These are phyloP conservation scores for Priapulus caudatus DNA, from an alignment of 2,888 invertebrate genomes.

Conservation along the genomic window DNA sequence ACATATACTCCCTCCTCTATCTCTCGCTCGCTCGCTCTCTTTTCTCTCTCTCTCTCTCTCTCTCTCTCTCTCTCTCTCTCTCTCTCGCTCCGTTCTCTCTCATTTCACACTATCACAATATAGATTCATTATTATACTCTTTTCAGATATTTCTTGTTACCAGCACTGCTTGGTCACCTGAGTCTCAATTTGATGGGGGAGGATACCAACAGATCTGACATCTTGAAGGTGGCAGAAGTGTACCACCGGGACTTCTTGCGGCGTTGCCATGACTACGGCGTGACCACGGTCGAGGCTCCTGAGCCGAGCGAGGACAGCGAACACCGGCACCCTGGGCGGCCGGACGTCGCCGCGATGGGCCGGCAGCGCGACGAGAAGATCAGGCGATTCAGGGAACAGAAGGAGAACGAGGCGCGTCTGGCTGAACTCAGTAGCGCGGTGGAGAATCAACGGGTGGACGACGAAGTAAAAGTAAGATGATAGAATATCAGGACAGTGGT, in stretches of 20 bases:
- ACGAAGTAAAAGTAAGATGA: conserved; percentile 32
- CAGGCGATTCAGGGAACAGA: conserved; percentile 58
- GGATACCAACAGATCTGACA: conserved; percentile 49
- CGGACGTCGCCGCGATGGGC: conserved; percentile 44
- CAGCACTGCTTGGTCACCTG: conserved; percentile 63
- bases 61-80: no score
- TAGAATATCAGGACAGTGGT: neutral
- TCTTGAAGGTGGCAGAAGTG: conserved; percentile 60
- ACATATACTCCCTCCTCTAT: no score
- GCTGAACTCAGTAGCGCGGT: conserved; percentile 45
- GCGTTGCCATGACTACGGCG: conserved; percentile 65
- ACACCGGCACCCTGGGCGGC: neutral
- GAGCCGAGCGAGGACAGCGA: conserved; percentile 12
- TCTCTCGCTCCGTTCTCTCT: no score
- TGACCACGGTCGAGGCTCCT: conserved; percentile 47
- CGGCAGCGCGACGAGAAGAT: conserved; percentile 62
- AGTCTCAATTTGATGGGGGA: conserved; percentile 60
- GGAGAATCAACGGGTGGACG: conserved; percentile 33
- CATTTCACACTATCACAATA: no score
- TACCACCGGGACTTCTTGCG: conserved; percentile 76
- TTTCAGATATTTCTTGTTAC: conserved; percentile 54
- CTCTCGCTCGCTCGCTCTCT: no score
- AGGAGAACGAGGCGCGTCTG: conserved; percentile 61
- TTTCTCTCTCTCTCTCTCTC: no score
- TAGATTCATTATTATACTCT: no score